Percentiles rank a stretch among this genome's conserved stretches.
Evolutionary conservation across 2,113 vertebrate genomes (phyloP).

Genomic region (Chiloscyllium plagiosum): DNA sequence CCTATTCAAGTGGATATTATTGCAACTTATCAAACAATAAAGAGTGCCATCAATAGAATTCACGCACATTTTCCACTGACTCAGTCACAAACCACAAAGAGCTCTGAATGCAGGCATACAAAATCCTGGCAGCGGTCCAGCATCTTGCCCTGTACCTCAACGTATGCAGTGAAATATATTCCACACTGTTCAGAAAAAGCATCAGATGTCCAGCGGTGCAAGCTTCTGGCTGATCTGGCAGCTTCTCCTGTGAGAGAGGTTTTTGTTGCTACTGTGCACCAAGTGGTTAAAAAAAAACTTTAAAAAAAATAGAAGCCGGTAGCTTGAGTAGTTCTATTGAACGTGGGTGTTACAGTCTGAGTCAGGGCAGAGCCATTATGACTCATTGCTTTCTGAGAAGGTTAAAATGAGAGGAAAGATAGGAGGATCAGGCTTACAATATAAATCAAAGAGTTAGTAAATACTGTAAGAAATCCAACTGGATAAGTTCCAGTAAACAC

Average conservation of each 20-base stretch:
- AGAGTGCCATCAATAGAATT: conserved; percentile 40
- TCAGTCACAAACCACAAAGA: conserved; percentile 47
- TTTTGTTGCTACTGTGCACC: no score
- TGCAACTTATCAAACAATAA: neutral
- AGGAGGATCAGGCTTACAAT: conserved; percentile 21
- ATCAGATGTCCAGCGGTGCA: neutral
- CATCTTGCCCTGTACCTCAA: conserved; percentile 34
- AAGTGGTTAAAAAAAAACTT: neutral
- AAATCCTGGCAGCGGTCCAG: conserved; percentile 42
- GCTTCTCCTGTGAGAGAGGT: neutral
- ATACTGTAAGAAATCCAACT: conserved; percentile 22
- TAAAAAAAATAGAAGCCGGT: neutral
- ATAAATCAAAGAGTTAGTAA: conserved; percentile 22
- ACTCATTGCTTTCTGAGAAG: conserved; percentile 31
- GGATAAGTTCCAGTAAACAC: neutral
- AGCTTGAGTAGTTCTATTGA: neutral
- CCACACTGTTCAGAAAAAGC: neutral
- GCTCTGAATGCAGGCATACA: conserved; percentile 31
- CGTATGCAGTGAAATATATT: neutral
- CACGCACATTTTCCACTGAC: conserved; percentile 62
- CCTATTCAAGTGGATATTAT: neutral
- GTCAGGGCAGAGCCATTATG: conserved; percentile 22
- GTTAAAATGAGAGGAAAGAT: conserved; percentile 32
- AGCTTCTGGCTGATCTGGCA: neutral
- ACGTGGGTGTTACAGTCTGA: conserved; percentile 35